Evolutionary conservation across 2,113 vertebrate genomes (phyloP).

Genomic region (Pitta sordida): DNA sequence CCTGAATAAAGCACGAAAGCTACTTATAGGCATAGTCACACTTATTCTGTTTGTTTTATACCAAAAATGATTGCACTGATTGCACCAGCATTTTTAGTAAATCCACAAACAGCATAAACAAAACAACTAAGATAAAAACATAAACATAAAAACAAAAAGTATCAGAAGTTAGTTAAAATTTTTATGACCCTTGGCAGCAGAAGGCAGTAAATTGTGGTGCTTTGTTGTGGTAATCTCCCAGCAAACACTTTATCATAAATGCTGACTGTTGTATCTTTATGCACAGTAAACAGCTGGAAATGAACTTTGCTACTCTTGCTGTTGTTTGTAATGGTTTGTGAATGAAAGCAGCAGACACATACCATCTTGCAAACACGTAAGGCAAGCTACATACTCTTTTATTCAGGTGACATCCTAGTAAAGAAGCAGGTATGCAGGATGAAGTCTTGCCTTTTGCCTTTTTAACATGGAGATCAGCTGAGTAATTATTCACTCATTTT

Average conservation of each 20-base stretch:
- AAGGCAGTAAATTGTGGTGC: not conserved
- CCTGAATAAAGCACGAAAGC: not conserved
- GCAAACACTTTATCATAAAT: not conserved
- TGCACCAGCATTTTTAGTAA: not conserved
- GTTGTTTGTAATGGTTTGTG: not conserved
- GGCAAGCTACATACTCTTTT: not conserved
- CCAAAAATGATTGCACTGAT: not conserved
- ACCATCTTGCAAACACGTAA: not conserved
- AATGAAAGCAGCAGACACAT: not conserved
- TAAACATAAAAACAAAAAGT: not conserved
- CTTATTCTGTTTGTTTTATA: not conserved
- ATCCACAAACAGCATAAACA: not conserved
- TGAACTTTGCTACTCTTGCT: not conserved
- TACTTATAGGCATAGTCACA: not conserved
- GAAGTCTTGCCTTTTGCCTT: not conserved
- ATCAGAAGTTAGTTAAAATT: not conserved
- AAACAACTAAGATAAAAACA: not conserved
- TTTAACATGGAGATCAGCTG: not conserved
- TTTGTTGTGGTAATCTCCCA: not conserved
- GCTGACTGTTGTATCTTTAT: not conserved
- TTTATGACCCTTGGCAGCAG: not conserved
- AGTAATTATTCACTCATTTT: not conserved
- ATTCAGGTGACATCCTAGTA: not conserved
- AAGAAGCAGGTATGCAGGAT: not conserved
- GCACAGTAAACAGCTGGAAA: not conserved